A percentile compares a stretch with the other conserved stretches of the same genome.
Conservation (phyloP, 2,797 vertebrate species). For the Rhinichthys osculus region DNA sequence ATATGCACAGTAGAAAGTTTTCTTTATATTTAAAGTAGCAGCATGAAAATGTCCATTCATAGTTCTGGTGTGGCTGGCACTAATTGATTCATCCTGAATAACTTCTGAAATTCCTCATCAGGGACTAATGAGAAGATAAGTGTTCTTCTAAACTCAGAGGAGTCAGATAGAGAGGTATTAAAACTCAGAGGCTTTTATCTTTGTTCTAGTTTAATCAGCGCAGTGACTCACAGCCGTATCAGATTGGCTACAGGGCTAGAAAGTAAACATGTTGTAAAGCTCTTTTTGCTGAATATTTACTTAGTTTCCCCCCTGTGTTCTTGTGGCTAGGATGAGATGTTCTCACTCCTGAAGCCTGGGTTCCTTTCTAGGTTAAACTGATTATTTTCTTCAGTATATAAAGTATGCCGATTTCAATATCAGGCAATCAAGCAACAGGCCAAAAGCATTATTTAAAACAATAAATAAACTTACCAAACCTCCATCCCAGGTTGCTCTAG, state of each 20-base stretch:
- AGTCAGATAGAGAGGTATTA: not conserved
- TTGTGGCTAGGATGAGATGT: not conserved
- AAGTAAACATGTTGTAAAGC: not conserved
- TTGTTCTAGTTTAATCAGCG: constrained; percentile 32
- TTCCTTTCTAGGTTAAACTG: not conserved
- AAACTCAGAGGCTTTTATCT: constrained; percentile 39
- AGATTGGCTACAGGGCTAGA: not conserved
- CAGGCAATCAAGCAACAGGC: no score
- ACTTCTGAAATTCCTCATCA: constrained; percentile 52
- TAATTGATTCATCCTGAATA: constrained; percentile 56
- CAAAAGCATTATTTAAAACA: no score
- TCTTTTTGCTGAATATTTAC: constrained; percentile 3
- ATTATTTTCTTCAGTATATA: not conserved
- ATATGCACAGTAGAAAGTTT: not conserved
- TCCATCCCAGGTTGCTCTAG: no score
- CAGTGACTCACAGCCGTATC: constrained; percentile 1
- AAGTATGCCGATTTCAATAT: not conserved
- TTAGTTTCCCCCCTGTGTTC: not conserved
- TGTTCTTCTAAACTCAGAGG: constrained; percentile 25
- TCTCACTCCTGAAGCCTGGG: not conserved
- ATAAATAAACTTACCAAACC: no score
- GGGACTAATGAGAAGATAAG: constrained; percentile 50
- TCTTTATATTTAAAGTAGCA: not conserved
- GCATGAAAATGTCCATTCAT: not conserved
- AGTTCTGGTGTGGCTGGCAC: constrained; percentile 32